A percentile compares a stretch with the other conserved stretches of the same genome.
Evolutionary conservation across 2,888 invertebrate genomes (phyloP).

Genomic region (Dicyrtomina minuta): DNA sequence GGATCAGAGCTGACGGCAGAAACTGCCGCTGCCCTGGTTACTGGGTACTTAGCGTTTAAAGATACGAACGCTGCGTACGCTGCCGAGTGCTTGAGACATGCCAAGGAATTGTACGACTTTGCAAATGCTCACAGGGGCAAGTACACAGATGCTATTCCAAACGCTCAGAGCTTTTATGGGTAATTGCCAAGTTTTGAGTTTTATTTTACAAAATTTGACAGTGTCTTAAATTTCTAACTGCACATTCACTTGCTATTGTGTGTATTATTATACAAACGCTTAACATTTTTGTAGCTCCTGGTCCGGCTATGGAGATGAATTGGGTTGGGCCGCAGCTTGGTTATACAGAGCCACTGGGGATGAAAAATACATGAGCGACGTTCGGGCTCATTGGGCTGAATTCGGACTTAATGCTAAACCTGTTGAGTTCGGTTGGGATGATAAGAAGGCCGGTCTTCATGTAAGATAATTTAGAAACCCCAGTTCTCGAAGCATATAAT

Average conservation of each 20-base stretch:
- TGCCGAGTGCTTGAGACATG: conserved; percentile 58
- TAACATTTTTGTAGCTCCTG: conserved; percentile 55
- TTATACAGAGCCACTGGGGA: conserved; percentile 61
- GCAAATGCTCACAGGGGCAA: conserved; percentile 60
- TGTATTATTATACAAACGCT: neutral
- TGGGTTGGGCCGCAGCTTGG: conserved; percentile 64
- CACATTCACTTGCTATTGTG: neutral
- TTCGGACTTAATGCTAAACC: conserved; percentile 60
- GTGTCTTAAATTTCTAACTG: no score
- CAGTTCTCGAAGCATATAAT: no score
- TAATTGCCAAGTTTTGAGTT: no score
- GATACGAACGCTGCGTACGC: conserved; percentile 58
- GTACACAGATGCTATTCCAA: conserved; percentile 61
- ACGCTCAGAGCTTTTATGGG: conserved; percentile 53
- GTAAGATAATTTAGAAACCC: neutral
- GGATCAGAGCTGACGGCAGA: conserved; percentile 66
- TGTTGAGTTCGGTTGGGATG: conserved; percentile 62
- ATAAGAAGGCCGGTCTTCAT: conserved; percentile 61
- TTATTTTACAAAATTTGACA: neutral
- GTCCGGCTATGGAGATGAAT: conserved; percentile 63
- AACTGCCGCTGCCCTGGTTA: conserved; percentile 64
- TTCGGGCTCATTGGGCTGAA: conserved; percentile 59
- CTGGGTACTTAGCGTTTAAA: conserved; percentile 60
- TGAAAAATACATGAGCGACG: conserved; percentile 59
- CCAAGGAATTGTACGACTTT: conserved; percentile 61